Base-by-base conservation (phyloP, 1,140 invertebrate species). In the Cydia strobilella region DNA sequence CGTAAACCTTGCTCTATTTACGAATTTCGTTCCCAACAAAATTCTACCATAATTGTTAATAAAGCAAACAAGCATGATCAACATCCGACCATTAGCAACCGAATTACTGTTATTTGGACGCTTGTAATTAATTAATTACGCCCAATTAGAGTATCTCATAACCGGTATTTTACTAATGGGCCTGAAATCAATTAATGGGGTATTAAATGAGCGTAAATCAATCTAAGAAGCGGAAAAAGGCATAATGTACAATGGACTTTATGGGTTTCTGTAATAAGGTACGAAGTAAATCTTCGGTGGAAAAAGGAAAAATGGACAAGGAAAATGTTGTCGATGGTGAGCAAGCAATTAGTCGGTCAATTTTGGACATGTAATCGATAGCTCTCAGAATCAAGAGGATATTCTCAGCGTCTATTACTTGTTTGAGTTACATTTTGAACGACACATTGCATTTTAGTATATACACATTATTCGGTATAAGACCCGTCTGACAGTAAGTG, bases 151-250 rank as follows among this genome's bases (percentile, higher is more conserved):
- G 54, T 10, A 59, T 59, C 54, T 59, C 54, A 59, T 59, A 59
- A 59, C 54, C 20, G 54, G 54, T 59, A 20, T 23, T 10, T 59
- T 23, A 59, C 54, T 59, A 59, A 59, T 59, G 65, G 25, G 65
- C 65, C 65, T 69, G 27, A 69, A 66, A 69, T 39, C 27, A 69
- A 69, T 69, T 69, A 69, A 69, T 39, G 31, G 35, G 13, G 65
- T n/a, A 69, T 69, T 39, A 39, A 35, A n/a, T 18, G 31, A 39
- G 65, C 31, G 65, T 18, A 39, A 69, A 69, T 69, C n/a, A 69
- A 69, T 69, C 65, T 35, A 39, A 20, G 20, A 23, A 51, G 4
- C 15, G 13, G 6, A 23, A 59, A 23, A 54, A 59, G 4, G 5
- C 15, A 54, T 18, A 23, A 59, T 12, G 7, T 15, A 5, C 54